phyloP scores from a whole-genome alignment of 2,888 invertebrate genomes.

The Ferdinandea cuprea region DNA sequence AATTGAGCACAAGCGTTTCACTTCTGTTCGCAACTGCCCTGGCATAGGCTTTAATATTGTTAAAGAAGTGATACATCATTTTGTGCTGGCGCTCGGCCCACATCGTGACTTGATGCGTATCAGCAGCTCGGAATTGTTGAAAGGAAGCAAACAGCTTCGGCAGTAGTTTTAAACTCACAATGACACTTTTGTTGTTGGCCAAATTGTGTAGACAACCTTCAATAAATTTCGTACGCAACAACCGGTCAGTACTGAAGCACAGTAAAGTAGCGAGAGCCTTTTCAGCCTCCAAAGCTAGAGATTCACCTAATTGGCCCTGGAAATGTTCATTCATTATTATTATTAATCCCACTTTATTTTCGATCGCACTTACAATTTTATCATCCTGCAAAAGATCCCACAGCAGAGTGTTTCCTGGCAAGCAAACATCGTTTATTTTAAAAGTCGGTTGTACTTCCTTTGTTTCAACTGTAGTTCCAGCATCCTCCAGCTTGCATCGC shows the following conservation, averaged over 20 bases:
- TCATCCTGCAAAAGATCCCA: constrained; percentile 98
- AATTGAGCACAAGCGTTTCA: constrained; percentile 77
- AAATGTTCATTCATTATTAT: constrained; percentile 2
- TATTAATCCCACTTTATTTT: background rate
- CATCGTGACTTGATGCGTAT: constrained; percentile 93
- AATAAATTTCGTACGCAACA: constrained; percentile 96
- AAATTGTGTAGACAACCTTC: constrained; percentile 96
- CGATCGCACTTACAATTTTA: constrained; percentile 87
- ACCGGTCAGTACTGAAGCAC: constrained; percentile 94
- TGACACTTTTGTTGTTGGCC: constrained; percentile 93
- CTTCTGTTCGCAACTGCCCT: constrained; percentile 81
- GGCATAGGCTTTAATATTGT: constrained; percentile 91
- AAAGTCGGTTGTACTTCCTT: constrained; percentile 78
- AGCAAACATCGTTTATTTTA: constrained; percentile 88
- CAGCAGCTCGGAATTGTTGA: constrained; percentile 93
- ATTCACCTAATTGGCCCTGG: constrained; percentile 93
- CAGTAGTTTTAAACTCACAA: constrained; percentile 93
- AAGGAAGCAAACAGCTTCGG: constrained; percentile 96
- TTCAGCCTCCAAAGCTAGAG: constrained; percentile 95
- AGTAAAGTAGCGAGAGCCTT: constrained; percentile 94
- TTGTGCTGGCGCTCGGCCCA: constrained; percentile 96
- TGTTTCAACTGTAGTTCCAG: constrained; percentile 49
- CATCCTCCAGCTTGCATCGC: constrained; percentile 54
- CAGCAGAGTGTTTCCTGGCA: constrained; percentile 94
- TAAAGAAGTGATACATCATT: constrained; percentile 96